A percentile compares a stretch with the other conserved stretches of the same genome.
Conservation (phyloP, 2,888 invertebrate genomes). For the Sarcophaga caerulescens region DNA sequence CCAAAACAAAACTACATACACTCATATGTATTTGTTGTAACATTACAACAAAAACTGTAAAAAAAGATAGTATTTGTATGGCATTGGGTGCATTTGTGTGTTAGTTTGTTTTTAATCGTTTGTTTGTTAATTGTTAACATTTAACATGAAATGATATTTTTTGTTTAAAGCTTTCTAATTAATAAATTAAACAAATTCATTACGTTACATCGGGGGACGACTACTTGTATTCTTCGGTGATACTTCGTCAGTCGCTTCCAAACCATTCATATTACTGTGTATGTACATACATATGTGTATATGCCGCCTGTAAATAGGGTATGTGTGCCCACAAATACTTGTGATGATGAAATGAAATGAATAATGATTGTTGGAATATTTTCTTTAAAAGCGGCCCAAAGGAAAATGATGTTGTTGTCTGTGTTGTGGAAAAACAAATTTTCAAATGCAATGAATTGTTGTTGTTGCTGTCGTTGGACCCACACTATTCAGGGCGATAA, state of each 20-base stretch:
- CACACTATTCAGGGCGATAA: conserved; percentile 62
- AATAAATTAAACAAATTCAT: conserved; percentile 64
- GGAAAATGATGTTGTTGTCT: conserved; percentile 18
- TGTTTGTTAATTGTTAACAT: not conserved
- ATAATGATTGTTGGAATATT: conserved; percentile 66
- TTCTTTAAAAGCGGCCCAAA: conserved; percentile 19
- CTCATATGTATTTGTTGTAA: conserved; percentile 4
- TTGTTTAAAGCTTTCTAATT: conserved; percentile 62
- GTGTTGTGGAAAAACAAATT: not conserved
- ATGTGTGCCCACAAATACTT: not conserved
- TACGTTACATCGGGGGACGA: not conserved
- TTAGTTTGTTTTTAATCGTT: not conserved
- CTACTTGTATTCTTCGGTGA: conserved; percentile 1
- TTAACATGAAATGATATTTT: not conserved
- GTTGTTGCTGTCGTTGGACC: conserved; percentile 14
- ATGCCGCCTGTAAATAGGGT: not conserved
- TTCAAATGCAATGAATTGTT: too few species aligned
- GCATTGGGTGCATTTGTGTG: not conserved
- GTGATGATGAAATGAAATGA: conserved; percentile 4
- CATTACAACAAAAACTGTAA: not conserved
- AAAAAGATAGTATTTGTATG: too few species aligned
- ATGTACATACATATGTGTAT: not conserved
- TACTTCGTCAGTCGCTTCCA: too few species aligned
- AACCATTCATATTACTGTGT: too few species aligned
- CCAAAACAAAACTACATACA: not conserved